These are phyloP conservation scores for Silvanus unidentatus DNA, from an alignment of 2,888 invertebrate genomes.

Conservation along the genomic window DNA sequence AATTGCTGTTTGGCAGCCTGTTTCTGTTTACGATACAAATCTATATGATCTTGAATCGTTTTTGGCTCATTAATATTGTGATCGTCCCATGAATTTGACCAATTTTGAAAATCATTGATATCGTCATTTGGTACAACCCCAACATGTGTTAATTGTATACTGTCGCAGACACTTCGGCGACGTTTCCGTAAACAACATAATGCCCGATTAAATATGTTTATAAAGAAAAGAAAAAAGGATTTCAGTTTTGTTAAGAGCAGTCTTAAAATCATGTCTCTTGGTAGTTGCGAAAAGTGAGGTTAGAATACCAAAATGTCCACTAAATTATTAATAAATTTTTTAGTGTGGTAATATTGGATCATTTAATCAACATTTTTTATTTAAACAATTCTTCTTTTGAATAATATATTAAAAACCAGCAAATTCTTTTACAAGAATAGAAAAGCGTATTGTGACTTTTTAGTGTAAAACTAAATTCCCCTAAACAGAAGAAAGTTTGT, in stretches of 20 bases:
- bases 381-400: too few species aligned
- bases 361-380: too few species aligned
- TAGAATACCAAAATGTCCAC: neutral
- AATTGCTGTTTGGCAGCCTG: slow-evolving; percentile 30
- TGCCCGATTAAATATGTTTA: slow-evolving; percentile 53
- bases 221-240: slow-evolving; percentile 50
- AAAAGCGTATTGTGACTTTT: too few species aligned
- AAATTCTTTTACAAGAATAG: too few species aligned
- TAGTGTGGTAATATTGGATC: too few species aligned
- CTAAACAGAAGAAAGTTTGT: too few species aligned
- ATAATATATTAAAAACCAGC: too few species aligned
- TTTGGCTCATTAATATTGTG: slow-evolving; percentile 44
- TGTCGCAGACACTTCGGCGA: slow-evolving; percentile 50
- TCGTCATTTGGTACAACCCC: slow-evolving; percentile 39
- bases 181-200: slow-evolving; percentile 57
- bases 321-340: too few species aligned
- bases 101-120: slow-evolving; percentile 44
- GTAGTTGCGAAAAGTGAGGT: neutral
- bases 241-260: slow-evolving; percentile 46
- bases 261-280: slow-evolving; percentile 17
- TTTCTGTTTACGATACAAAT: slow-evolving; percentile 54
- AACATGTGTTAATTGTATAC: slow-evolving; percentile 53
- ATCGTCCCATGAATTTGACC: slow-evolving; percentile 60
- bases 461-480: too few species aligned
- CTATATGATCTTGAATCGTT: slow-evolving; percentile 58